Percentiles rank a stretch among this genome's conserved stretches.
phyloP scores from a whole-genome alignment of 2,797 vertebrate species.

The Darevskia mixta region DNA sequence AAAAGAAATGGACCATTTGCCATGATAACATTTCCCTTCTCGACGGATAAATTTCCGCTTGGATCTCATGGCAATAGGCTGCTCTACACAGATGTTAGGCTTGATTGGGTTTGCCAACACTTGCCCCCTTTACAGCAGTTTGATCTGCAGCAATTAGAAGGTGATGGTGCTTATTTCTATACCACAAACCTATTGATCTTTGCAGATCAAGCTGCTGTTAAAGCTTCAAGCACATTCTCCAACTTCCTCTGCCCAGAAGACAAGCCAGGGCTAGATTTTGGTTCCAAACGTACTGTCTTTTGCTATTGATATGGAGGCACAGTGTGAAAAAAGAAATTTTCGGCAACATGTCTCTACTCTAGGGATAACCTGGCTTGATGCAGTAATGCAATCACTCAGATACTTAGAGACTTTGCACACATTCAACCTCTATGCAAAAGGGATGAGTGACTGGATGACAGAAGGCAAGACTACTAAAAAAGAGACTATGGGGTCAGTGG shows the following conservation, averaged over 20 bases:
- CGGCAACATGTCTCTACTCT: too few relatives aligned
- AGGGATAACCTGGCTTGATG: too few relatives aligned
- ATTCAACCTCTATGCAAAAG: too few relatives aligned
- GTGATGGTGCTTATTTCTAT: background rate
- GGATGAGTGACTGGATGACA: too few relatives aligned
- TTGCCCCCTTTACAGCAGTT: background rate
- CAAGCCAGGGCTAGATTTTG: background rate
- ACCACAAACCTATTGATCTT: background rate
- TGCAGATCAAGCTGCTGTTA: background rate
- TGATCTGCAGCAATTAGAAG: background rate
- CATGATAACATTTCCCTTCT: background rate
- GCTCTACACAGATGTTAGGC: background rate
- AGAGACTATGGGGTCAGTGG: too few relatives aligned
- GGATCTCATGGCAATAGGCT: constrained; percentile 4
- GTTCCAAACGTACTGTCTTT: too few relatives aligned
- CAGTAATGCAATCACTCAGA: too few relatives aligned
- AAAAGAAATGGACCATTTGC: background rate
- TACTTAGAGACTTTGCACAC: too few relatives aligned
- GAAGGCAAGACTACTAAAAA: too few relatives aligned
- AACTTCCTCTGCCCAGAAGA: background rate
- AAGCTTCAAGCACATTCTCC: background rate
- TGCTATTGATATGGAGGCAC: background rate
- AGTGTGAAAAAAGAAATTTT: background rate
- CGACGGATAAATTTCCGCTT: background rate
- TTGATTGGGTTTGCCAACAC: background rate